These are phyloP conservation scores for Machimus atricapillus DNA, from an alignment of 2,888 invertebrate species.

Conservation along the genomic window DNA sequence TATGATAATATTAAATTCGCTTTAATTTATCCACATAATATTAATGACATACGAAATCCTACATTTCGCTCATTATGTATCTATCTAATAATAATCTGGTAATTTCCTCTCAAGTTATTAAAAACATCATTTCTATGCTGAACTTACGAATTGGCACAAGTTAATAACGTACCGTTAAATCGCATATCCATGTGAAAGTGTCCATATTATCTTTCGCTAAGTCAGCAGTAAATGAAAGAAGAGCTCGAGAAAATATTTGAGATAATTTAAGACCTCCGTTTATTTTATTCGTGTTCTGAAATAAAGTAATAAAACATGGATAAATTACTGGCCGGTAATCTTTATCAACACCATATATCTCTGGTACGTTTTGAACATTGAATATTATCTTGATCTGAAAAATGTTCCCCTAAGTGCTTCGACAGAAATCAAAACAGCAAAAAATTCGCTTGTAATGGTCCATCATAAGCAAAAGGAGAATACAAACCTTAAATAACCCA, in stretches of 20 bases:
- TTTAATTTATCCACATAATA: too few relatives aligned
- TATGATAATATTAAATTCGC: too few relatives aligned
- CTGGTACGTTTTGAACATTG: neutral
- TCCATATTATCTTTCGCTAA: neutral
- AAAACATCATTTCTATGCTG: too few relatives aligned
- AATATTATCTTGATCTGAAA: neutral
- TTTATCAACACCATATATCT: conserved; percentile 25
- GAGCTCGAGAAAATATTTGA: conserved; percentile 3
- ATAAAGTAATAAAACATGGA: conserved; percentile 13
- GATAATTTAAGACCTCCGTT: neutral
- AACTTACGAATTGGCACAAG: neutral
- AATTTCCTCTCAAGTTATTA: neutral
- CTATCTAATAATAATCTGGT: too few relatives aligned
- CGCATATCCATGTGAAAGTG: neutral
- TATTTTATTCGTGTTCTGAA: neutral
- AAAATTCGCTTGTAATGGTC: neutral
- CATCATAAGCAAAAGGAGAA: neutral
- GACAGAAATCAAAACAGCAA: neutral
- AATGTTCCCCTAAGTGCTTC: neutral
- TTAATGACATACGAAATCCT: too few relatives aligned
- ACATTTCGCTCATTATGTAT: too few relatives aligned
- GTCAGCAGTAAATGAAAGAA: conserved; percentile 4
- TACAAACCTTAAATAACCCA: neutral
- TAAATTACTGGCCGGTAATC: neutral
- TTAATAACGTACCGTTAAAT: neutral